Evolutionary conservation across 2,888 invertebrate genomes (phyloP).

Genomic region (Allolobophora icterica): DNA sequence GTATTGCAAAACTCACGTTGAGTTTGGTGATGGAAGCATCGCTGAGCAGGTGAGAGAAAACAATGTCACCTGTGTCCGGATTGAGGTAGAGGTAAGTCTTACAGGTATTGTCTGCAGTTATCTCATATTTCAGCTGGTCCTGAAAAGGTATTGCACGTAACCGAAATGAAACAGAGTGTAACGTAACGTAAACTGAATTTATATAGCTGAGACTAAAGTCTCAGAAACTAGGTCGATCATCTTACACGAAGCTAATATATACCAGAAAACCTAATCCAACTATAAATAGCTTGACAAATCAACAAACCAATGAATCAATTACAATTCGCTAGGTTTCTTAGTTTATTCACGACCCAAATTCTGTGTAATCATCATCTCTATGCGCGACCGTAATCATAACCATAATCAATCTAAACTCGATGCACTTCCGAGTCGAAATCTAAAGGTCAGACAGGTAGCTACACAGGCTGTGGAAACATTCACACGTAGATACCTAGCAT

Average conservation of each 20-base stretch:
- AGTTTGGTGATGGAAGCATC: constrained; percentile 49
- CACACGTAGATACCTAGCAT: background rate
- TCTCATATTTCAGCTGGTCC: constrained; percentile 44
- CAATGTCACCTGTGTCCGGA: constrained; percentile 52
- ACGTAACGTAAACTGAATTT: background rate
- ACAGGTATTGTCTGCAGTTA: constrained; percentile 47
- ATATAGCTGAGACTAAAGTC: background rate
- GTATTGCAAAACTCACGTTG: constrained; percentile 49
- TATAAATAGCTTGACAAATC: background rate
- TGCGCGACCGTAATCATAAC: background rate
- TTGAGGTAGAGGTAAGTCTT: constrained; percentile 54
- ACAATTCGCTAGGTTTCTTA: background rate
- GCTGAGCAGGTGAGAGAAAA: constrained; percentile 44
- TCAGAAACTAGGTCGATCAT: background rate
- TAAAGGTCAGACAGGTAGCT: background rate
- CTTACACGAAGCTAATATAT: background rate
- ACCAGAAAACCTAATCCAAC: background rate
- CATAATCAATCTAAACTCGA: background rate
- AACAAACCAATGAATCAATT: background rate
- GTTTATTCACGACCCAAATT: background rate
- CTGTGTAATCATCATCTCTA: background rate
- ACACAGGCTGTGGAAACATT: too few species aligned
- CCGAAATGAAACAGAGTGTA: background rate
- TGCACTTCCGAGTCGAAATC: background rate
- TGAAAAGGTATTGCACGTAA: background rate